A percentile compares a stretch with the other conserved stretches of the same genome.
Evolutionary conservation across 2,113 vertebrate genomes (phyloP).

Genomic region (Aythya baeri): DNA sequence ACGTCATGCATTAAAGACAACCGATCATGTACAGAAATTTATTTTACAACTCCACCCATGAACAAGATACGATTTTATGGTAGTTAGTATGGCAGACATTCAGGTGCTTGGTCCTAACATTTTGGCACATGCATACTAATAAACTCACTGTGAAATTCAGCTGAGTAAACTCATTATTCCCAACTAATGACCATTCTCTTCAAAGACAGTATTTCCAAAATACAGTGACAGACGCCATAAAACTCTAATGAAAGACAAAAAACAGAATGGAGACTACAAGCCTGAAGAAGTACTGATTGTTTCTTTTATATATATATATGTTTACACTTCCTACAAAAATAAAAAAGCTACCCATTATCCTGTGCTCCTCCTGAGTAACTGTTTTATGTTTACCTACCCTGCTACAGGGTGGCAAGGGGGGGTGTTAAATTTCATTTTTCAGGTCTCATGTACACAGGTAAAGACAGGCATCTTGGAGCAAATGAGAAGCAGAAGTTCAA

Average conservation of each 20-base stretch:
- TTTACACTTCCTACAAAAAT: neutral
- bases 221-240: neutral
- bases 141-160: neutral
- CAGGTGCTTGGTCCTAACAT: neutral
- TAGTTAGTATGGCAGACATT: neutral
- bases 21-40: fast-evolving
- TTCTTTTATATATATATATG: too few relatives aligned
- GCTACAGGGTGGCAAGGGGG: fast-evolving
- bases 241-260: neutral
- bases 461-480: neutral
- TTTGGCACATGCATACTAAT: neutral
- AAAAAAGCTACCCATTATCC: neutral
- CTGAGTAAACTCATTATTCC: neutral
- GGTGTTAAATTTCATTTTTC: neutral
- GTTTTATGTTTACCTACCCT: neutral
- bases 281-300: neutral
- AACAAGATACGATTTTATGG: neutral
- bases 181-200: neutral
- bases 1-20: neutral
- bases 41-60: neutral
- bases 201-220: neutral
- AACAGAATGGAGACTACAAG: neutral
- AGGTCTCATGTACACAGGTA: neutral
- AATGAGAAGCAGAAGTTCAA: neutral
- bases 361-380: neutral